Evolutionary conservation across 2,113 vertebrate genomes (phyloP).

Genomic region (Corythaixoides concolor): DNA sequence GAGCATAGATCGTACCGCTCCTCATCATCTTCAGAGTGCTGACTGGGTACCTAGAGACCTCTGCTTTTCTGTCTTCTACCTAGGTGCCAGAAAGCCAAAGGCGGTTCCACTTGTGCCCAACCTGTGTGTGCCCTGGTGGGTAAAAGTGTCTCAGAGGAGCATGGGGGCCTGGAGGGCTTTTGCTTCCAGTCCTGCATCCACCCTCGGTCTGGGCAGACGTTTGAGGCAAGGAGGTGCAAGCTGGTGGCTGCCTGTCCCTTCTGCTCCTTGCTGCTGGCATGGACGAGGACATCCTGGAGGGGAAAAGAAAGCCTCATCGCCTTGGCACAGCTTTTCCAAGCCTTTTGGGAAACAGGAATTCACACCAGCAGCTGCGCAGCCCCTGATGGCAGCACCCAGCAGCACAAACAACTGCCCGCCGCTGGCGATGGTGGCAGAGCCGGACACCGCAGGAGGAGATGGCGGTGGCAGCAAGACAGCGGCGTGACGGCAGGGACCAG

Average conservation of each 20-base stretch:
- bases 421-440: too few relatives aligned
- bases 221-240: neutral
- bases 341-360: neutral
- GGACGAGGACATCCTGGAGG: neutral
- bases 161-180: fast-evolving
- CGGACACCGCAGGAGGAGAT: neutral
- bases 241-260: neutral
- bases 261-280: too few relatives aligned
- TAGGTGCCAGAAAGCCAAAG: neutral
- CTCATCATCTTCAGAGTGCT: fast-evolving
- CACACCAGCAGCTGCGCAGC: neutral
- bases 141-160: neutral
- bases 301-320: neutral
- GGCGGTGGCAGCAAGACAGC: neutral
- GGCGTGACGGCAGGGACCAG: fast-evolving
- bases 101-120: neutral
- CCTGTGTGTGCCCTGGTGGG: neutral
- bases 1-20: neutral
- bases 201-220: neutral
- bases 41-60: neutral
- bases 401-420: neutral
- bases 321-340: neutral
- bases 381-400: neutral
- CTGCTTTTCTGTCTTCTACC: neutral
- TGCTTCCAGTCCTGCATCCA: too few relatives aligned